Evolutionary conservation across 2,888 invertebrate species (phyloP).

Genomic region (Dryococelus australis): DNA sequence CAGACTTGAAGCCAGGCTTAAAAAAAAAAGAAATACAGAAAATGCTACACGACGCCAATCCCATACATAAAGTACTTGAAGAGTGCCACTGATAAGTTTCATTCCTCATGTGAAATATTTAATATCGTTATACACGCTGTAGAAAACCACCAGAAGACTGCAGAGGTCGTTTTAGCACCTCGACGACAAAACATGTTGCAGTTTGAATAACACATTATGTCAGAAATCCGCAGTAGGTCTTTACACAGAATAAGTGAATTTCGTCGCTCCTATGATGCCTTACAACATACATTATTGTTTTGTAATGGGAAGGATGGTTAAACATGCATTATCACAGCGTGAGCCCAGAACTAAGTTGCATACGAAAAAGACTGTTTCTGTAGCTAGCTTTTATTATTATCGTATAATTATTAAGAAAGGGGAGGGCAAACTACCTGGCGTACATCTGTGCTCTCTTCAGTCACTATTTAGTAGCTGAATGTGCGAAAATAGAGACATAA

Average conservation of each 20-base stretch:
- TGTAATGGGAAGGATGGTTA: constrained; percentile 47
- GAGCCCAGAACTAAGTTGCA: constrained; percentile 38
- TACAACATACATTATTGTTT: constrained; percentile 54
- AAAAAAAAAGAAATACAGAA: too few species aligned
- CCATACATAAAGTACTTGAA: too few species aligned
- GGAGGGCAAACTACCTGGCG: constrained; percentile 39
- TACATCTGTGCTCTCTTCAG: constrained; percentile 46
- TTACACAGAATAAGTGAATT: too few species aligned
- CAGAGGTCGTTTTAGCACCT: constrained; percentile 32
- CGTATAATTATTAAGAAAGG: constrained; percentile 44
- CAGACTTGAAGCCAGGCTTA: too few species aligned
- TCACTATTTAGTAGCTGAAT: constrained; percentile 51
- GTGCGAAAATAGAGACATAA: constrained; percentile 44
- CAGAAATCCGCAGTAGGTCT: constrained; percentile 44
- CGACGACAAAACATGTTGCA: constrained; percentile 35
- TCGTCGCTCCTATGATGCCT: constrained; percentile 47
- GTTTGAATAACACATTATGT: constrained; percentile 46
- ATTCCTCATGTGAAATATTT: too few species aligned
- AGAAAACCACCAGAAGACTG: too few species aligned
- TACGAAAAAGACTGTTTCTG: constrained; percentile 33
- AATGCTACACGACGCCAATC: too few species aligned
- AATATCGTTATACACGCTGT: too few species aligned
- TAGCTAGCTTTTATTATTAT: constrained; percentile 48
- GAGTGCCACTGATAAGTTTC: too few species aligned
- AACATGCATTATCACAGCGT: constrained; percentile 37